Conservation (phyloP, 2,113 vertebrate species). For the Syngnathus typhle region DNA sequence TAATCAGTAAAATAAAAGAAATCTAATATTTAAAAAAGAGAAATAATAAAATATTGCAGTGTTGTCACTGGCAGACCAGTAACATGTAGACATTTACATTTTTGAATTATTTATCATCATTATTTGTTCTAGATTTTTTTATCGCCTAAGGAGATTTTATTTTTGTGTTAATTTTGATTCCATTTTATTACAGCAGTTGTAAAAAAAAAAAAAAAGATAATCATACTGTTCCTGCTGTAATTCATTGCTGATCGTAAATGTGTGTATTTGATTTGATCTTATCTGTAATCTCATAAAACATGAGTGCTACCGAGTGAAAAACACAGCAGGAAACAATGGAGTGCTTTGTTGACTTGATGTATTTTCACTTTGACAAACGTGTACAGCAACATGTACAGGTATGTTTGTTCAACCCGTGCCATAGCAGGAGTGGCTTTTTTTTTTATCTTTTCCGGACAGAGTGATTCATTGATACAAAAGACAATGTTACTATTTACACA, state of each 20-base stretch:
- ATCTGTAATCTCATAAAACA: neutral
- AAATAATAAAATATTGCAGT: too few relatives aligned
- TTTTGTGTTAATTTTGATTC: too few relatives aligned
- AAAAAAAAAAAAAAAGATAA: neutral
- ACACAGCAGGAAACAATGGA: slow-evolving; percentile 32
- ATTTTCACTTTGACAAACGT: slow-evolving; percentile 15
- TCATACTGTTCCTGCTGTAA: neutral
- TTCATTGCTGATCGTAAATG: neutral
- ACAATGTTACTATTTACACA: slow-evolving; percentile 67
- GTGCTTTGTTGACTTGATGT: neutral
- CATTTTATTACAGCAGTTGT: neutral
- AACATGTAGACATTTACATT: too few relatives aligned
- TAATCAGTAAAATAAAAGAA: too few relatives aligned
- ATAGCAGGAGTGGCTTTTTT: slow-evolving; percentile 40
- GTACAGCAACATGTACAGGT: slow-evolving; percentile 11
- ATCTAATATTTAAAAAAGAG: too few relatives aligned
- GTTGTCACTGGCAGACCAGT: too few relatives aligned
- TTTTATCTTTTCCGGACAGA: slow-evolving; percentile 46
- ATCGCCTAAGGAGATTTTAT: too few relatives aligned
- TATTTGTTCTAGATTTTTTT: too few relatives aligned
- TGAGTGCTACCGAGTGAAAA: neutral
- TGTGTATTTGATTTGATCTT: neutral
- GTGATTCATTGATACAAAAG: slow-evolving; percentile 55
- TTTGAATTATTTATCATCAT: too few relatives aligned
- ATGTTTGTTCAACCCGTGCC: slow-evolving; percentile 3